phyloP scores from a whole-genome alignment of 2,888 invertebrate species.

The Thecocarcelia acutangulata region DNA sequence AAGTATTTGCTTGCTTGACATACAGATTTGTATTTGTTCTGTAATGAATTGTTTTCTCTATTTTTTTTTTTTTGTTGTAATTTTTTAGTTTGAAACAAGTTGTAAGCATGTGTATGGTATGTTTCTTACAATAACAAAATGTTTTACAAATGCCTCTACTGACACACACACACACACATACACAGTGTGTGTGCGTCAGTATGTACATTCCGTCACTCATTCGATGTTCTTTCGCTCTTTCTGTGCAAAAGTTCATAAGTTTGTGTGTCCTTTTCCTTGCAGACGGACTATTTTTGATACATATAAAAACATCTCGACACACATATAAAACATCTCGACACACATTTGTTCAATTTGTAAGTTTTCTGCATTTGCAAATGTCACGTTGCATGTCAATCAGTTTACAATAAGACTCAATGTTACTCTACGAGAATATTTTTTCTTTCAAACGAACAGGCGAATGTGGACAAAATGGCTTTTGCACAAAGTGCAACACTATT shows the following conservation, averaged over 20 bases:
- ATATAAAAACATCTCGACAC: neutral
- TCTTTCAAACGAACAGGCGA: neutral
- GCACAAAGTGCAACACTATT: neutral
- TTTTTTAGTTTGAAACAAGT: neutral
- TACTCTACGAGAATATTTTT: conserved; percentile 48
- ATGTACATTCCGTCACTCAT: neutral
- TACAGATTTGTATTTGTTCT: conserved; percentile 28
- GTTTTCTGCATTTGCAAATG: conserved; percentile 65
- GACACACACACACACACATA: neutral
- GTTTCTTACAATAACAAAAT: conserved; percentile 24
- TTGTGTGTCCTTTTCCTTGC: conserved; percentile 1
- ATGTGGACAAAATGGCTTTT: neutral
- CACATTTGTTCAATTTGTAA: conserved; percentile 32
- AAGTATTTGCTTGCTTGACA: neutral
- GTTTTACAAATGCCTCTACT: neutral
- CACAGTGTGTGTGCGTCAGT: neutral
- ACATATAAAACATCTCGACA: neutral
- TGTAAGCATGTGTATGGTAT: conserved; percentile 1
- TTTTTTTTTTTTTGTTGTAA: neutral
- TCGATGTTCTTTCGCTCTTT: neutral
- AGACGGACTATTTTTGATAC: conserved; percentile 6
- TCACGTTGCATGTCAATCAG: conserved; percentile 70
- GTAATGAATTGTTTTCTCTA: conserved; percentile 29
- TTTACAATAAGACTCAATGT: conserved; percentile 59
- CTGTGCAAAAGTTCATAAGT: neutral